Evolutionary conservation across 2,888 invertebrate genomes (phyloP).

Genomic region (Thyatira batis): DNA sequence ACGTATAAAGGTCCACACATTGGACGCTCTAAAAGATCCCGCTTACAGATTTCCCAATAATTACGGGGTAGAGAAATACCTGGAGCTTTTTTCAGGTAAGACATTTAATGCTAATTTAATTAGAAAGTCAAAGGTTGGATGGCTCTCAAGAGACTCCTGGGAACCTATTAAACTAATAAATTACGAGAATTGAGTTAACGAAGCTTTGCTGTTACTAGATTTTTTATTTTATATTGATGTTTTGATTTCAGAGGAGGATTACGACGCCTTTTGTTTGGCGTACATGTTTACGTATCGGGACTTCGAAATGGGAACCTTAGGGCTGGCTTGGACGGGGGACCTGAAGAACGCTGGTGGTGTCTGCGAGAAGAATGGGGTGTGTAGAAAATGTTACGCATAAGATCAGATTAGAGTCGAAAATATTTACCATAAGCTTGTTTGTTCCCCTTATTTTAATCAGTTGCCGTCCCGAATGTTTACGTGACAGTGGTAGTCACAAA

Average conservation of each 20-base stretch:
- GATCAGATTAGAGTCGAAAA: too few relatives aligned
- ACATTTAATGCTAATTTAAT: slow-evolving; percentile 26
- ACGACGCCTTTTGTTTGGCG: slow-evolving; percentile 98
- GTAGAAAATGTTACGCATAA: slow-evolving; percentile 34
- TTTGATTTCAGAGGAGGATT: slow-evolving; percentile 92
- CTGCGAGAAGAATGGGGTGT: slow-evolving; percentile 97
- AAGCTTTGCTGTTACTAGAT: not conserved
- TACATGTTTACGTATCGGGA: slow-evolving; percentile 99
- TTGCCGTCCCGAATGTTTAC: not conserved
- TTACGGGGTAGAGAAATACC: slow-evolving; percentile 98
- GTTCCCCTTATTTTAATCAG: too few relatives aligned
- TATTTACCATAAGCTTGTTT: too few relatives aligned
- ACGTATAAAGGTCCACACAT: slow-evolving; percentile 95
- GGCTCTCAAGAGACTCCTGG: slow-evolving; percentile 29
- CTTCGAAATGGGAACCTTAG: slow-evolving; percentile 97
- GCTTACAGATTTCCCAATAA: slow-evolving; percentile 95
- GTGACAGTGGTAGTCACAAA: too few relatives aligned
- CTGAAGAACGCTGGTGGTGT: slow-evolving; percentile 98
- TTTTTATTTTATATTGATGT: not conserved
- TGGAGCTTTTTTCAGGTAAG: slow-evolving; percentile 96
- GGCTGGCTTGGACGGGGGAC: slow-evolving; percentile 98
- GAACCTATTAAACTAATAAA: slow-evolving; percentile 42
- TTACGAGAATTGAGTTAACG: slow-evolving; percentile 26
- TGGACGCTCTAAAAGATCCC: slow-evolving; percentile 91
- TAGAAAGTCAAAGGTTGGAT: slow-evolving; percentile 31